Evolutionary conservation across 2,888 invertebrate genomes (phyloP), one percentile per base, ranked within the genome.

Genomic region (Nebria brevicollis): DNA sequence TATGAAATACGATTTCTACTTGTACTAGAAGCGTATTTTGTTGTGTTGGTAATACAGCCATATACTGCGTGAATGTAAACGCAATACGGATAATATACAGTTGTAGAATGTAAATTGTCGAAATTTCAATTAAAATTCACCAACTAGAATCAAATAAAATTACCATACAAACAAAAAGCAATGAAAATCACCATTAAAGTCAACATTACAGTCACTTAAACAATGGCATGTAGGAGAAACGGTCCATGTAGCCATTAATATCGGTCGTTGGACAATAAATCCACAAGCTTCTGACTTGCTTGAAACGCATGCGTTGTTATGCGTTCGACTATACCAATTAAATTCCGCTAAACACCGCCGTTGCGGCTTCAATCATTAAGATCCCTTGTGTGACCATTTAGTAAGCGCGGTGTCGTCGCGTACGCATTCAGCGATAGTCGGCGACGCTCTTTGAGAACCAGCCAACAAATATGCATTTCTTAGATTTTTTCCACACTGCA

Each of bases 281-380:
- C 72, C 75, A 80, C n/a, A 20, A 68, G 79, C 74, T 79, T 75
- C 74, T 79, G 74, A 66, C 74, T 66, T 73, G 78, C 64, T n/a
- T 20, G 70, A 54, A 25, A 70, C 70, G 72, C 25, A n/a, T 42
- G 75, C 70, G 66, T 42, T 43, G 74, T 75, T 42, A 26, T 83
- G 82, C 83, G 84, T 83, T 84, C 85, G 85, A 85, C 85, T 84
- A 83, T 84, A 84, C 85, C 85, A 85, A 85, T 85, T 85, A 87
- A 87, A 86, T 86, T 86, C 85, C 68, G 84, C 86, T 87, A 87
- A 87, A 87, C 87, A 86, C 83, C 75, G 82, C 83, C 84, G 83
- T 84, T 85, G 84, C 84, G 84, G 85, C 85, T 85, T 84, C 81
- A 84, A 82, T 85, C 85, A 85, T 85, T 85, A 85, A 84, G 70